Evolutionary conservation across 2,113 vertebrate genomes (phyloP).

Genomic region (Daphoenositta chrysoptera): DNA sequence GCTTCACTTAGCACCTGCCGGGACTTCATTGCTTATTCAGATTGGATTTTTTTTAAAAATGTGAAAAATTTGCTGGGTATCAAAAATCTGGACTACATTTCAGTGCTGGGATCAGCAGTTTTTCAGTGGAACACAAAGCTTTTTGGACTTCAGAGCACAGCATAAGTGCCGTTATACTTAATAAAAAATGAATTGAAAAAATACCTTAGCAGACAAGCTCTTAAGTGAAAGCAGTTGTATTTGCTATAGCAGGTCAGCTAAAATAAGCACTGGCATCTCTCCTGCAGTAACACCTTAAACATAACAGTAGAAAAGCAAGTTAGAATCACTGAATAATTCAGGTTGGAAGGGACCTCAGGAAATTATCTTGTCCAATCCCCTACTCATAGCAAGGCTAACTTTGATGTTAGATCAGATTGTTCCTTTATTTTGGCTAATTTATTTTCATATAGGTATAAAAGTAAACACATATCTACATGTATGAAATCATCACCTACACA

Average conservation of each 20-base stretch:
- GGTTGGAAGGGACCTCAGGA: not conserved
- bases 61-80: not conserved
- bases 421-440: not conserved
- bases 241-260: not conserved
- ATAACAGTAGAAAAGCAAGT: not conserved
- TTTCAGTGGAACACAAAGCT: not conserved
- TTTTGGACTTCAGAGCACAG: not conserved
- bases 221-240: not conserved
- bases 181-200: not conserved
- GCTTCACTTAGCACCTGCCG: not conserved
- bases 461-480: not conserved
- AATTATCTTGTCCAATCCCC: accelerated
- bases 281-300: not conserved
- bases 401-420: not conserved
- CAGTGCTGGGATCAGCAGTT: not conserved
- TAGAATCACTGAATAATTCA: not conserved
- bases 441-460: not conserved
- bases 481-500: not conserved
- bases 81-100: not conserved
- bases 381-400: not conserved
- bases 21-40: not conserved
- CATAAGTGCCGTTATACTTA: not conserved
- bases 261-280: not conserved
- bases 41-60: accelerated
- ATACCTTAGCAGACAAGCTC: not conserved